Percentiles rank a stretch among this genome's conserved stretches.
Evolutionary conservation across 2,113 vertebrate genomes (phyloP).

Genomic region (Smithornis capensis): DNA sequence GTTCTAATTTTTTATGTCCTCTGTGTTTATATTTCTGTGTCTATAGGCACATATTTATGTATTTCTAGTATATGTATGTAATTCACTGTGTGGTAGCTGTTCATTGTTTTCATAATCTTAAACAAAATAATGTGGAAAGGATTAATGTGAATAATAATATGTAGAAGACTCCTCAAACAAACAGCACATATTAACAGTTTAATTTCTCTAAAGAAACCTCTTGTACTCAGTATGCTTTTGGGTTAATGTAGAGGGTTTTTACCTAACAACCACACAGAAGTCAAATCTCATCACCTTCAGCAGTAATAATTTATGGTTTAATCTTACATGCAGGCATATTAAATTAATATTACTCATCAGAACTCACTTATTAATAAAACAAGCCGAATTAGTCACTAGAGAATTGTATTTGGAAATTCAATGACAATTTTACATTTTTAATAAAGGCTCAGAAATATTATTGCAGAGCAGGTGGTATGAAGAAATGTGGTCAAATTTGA

Average conservation of each 20-base stretch:
- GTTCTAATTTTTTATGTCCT: not conserved
- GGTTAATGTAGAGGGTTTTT: conserved; percentile 66
- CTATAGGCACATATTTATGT: not conserved
- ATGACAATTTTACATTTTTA: conserved; percentile 87
- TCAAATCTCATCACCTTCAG: conserved; percentile 75
- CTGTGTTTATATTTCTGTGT: not conserved
- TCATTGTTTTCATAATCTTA: not conserved
- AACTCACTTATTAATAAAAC: conserved; percentile 84
- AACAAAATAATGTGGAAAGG: not conserved
- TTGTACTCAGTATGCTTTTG: not conserved
- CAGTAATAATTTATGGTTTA: conserved; percentile 85
- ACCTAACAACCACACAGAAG: conserved; percentile 48
- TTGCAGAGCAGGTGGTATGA: conserved; percentile 72
- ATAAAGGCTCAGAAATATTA: conserved; percentile 82
- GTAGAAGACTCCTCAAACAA: not conserved
- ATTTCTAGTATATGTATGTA: not conserved
- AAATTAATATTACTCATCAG: conserved; percentile 85
- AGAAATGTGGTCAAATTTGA: conserved; percentile 83
- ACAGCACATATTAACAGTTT: not conserved
- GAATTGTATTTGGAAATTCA: conserved; percentile 84
- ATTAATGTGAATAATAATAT: not conserved
- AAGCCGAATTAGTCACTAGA: conserved; percentile 80
- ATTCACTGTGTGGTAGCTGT: not conserved
- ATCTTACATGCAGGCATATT: conserved; percentile 79
- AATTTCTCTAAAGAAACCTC: not conserved